A percentile compares a stretch with the other conserved stretches of the same genome.
Evolutionary conservation across 2,888 invertebrate species (phyloP).

Genomic region (Orthosia gothica): DNA sequence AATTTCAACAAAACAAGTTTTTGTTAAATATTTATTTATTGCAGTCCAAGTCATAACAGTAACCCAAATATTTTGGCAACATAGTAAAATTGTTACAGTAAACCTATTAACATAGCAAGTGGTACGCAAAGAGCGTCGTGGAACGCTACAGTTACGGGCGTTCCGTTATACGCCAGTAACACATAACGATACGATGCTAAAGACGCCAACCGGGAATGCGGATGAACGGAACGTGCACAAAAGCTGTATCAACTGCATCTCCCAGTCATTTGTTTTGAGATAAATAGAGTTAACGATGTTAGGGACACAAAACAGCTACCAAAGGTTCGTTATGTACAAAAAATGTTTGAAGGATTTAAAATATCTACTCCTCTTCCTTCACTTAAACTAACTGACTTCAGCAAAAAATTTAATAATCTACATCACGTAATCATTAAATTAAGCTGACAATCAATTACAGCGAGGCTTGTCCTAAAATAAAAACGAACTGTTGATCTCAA

Average conservation of each 20-base stretch:
- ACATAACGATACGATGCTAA: slow-evolving; percentile 67
- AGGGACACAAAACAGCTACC: not conserved
- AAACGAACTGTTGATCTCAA: not conserved
- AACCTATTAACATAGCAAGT: slow-evolving; percentile 78
- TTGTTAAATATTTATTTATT: slow-evolving; percentile 32
- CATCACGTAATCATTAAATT: no score
- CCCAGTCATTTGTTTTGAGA: slow-evolving; percentile 25
- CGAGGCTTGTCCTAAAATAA: not conserved
- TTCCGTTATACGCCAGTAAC: slow-evolving; percentile 79
- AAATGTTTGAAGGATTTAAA: not conserved
- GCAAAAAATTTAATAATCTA: not conserved
- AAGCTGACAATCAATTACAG: no score
- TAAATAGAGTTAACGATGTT: slow-evolving; percentile 25
- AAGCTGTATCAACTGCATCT: slow-evolving; percentile 46
- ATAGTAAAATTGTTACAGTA: slow-evolving; percentile 68
- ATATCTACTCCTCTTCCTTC: no score
- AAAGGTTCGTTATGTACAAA: not conserved
- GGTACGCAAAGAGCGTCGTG: slow-evolving; percentile 76
- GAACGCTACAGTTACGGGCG: slow-evolving; percentile 75
- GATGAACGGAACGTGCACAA: slow-evolving; percentile 74
- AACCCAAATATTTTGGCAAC: slow-evolving; percentile 68
- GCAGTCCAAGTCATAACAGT: slow-evolving; percentile 56
- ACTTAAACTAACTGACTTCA: no score
- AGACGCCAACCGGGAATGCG: slow-evolving; percentile 76
- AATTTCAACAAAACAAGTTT: slow-evolving; percentile 19